Conservation (phyloP, 2,888 invertebrate species). For the Loripinus fragilis region DNA sequence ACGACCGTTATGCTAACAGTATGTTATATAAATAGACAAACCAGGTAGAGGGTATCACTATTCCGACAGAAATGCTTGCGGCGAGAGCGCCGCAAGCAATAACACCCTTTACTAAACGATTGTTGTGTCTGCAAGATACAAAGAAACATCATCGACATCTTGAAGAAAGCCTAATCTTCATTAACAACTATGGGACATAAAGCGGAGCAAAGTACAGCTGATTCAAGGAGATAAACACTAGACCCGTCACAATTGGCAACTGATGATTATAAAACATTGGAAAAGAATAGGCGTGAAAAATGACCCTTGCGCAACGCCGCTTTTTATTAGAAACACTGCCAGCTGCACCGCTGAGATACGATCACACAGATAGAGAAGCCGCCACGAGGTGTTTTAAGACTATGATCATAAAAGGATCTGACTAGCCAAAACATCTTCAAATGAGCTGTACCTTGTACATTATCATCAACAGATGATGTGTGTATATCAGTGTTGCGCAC, state of each 20-base stretch:
- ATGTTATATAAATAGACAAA: too few species aligned
- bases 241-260: conserved; percentile 40
- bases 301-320: conserved; percentile 46
- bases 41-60: too few species aligned
- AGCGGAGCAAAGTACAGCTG: conserved; percentile 37
- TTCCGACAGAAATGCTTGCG: too few species aligned
- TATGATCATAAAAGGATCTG: conserved; percentile 24
- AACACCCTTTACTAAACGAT: too few species aligned
- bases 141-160: neutral
- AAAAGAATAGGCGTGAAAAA: conserved; percentile 37
- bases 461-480: too few species aligned
- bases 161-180: neutral
- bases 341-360: conserved; percentile 47
- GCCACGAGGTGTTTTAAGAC: conserved; percentile 29
- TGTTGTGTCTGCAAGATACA: neutral
- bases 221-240: conserved; percentile 51
- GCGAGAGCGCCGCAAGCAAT: too few species aligned
- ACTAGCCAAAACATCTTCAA: conserved; percentile 36
- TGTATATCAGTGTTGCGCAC: too few species aligned
- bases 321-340: conserved; percentile 32
- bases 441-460: too few species aligned
- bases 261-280: conserved; percentile 45
- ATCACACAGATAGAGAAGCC: conserved; percentile 26
- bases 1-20: too few species aligned
- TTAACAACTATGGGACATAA: conserved; percentile 38